Evolutionary conservation across 2,113 vertebrate species (phyloP).

Genomic region (Onychorhynchus coronatus): DNA sequence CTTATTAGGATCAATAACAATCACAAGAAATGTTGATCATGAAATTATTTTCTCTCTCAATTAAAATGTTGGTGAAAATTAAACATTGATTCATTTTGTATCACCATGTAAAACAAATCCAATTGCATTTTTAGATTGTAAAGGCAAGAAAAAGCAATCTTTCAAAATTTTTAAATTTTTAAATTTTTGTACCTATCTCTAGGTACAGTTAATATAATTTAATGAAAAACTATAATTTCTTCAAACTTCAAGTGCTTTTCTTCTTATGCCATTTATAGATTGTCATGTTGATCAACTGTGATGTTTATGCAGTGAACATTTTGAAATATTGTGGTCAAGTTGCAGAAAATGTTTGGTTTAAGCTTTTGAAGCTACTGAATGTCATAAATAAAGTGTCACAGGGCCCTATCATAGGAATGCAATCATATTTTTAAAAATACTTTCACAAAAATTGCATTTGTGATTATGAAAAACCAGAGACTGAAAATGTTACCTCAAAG

Average conservation of each 20-base stretch:
- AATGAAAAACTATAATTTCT: neutral
- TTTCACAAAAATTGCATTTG: neutral
- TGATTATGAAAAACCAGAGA: neutral
- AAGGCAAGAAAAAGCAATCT: neutral
- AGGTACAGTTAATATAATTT: neutral
- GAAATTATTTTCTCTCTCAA: neutral
- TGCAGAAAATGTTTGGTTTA: neutral
- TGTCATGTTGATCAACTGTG: neutral
- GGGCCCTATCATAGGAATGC: neutral
- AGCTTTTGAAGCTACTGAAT: neutral
- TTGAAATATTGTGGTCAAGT: neutral
- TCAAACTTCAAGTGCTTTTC: neutral
- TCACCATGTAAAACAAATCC: neutral
- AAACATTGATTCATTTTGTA: neutral
- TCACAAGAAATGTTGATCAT: neutral
- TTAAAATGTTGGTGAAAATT: neutral
- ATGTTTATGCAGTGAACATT: neutral
- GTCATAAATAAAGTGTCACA: neutral
- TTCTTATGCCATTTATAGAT: neutral
- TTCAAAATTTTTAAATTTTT: neutral
- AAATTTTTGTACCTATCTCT: neutral
- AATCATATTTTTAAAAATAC: neutral
- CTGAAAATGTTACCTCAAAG: neutral
- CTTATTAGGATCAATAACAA: neutral
- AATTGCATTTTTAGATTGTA: neutral